Evolutionary conservation across 2,797 vertebrate species (phyloP).

Genomic region (Myotis findleyi): DNA sequence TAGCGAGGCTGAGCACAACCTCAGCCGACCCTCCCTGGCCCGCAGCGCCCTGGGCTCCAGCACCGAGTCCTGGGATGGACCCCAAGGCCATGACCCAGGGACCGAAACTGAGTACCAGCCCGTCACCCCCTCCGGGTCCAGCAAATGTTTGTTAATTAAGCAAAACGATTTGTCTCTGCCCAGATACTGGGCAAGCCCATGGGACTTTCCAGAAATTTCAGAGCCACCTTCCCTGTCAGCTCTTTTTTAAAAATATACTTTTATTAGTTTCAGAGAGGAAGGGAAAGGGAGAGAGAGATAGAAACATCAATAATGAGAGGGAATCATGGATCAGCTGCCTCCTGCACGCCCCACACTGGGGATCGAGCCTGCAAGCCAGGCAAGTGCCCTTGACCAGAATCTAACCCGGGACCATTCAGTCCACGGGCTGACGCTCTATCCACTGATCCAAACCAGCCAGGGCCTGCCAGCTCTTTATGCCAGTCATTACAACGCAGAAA

Average conservation of each 20-base stretch:
- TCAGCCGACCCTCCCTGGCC: neutral
- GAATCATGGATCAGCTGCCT: too few species aligned
- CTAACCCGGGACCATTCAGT: too few species aligned
- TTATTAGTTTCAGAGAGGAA: too few species aligned
- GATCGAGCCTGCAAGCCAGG: too few species aligned
- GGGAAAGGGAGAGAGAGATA: too few species aligned
- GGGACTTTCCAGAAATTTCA: constrained; percentile 49
- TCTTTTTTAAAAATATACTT: neutral
- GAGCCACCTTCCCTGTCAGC: neutral
- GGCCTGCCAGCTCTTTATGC: neutral
- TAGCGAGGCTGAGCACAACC: too few species aligned
- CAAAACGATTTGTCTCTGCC: constrained; percentile 28
- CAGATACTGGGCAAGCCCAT: constrained; percentile 18
- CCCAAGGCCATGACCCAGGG: neutral
- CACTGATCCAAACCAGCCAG: too few species aligned
- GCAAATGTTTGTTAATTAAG: constrained; percentile 10
- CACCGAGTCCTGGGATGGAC: neutral
- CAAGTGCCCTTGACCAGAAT: too few species aligned
- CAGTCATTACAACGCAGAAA: constrained; percentile 1
- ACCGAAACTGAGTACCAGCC: neutral
- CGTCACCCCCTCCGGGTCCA: neutral
- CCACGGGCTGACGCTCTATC: too few species aligned
- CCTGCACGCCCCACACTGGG: too few species aligned
- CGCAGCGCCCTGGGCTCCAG: too few species aligned
- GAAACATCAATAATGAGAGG: too few species aligned